A percentile compares a stretch with the other conserved stretches of the same genome.
These are phyloP conservation scores for Paragorgia papillata DNA, from an alignment of 92 coral and sea anemone genomes.

Conservation along the genomic window DNA sequence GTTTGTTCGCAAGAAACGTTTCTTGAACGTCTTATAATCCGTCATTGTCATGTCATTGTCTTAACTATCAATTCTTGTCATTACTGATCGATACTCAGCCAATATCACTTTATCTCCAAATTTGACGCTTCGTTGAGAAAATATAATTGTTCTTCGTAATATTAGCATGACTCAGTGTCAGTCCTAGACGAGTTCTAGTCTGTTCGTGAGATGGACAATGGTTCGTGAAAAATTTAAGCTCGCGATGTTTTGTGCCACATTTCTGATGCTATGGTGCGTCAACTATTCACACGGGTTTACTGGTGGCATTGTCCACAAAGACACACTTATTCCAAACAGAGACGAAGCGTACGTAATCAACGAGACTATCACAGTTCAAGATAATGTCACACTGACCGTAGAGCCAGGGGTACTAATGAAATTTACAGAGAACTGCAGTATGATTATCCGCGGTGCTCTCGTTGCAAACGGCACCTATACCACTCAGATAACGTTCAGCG, in stretches of 20 bases:
- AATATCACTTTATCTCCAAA: too few relatives aligned
- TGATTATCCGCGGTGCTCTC: background rate
- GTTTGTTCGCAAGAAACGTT: too few relatives aligned
- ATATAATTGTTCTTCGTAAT: too few relatives aligned
- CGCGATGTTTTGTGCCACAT: background rate
- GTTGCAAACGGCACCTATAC: conserved; percentile 1
- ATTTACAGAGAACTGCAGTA: background rate
- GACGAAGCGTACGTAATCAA: background rate
- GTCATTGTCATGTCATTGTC: too few relatives aligned
- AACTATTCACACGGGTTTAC: background rate
- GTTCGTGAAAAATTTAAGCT: too few relatives aligned
- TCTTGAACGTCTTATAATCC: too few relatives aligned
- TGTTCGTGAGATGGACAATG: too few relatives aligned
- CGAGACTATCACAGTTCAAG: background rate
- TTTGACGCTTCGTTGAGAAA: too few relatives aligned
- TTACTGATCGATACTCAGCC: too few relatives aligned
- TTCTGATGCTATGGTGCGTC: background rate
- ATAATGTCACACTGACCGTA: background rate
- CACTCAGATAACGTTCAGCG: background rate
- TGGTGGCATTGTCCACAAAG: background rate
- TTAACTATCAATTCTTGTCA: too few relatives aligned
- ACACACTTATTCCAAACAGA: background rate
- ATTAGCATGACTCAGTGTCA: too few relatives aligned
- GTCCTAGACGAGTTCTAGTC: too few relatives aligned
- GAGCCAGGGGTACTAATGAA: background rate